Evolutionary conservation across 2,797 vertebrate genomes (phyloP).

Genomic region (Chloroceryle amazona): DNA sequence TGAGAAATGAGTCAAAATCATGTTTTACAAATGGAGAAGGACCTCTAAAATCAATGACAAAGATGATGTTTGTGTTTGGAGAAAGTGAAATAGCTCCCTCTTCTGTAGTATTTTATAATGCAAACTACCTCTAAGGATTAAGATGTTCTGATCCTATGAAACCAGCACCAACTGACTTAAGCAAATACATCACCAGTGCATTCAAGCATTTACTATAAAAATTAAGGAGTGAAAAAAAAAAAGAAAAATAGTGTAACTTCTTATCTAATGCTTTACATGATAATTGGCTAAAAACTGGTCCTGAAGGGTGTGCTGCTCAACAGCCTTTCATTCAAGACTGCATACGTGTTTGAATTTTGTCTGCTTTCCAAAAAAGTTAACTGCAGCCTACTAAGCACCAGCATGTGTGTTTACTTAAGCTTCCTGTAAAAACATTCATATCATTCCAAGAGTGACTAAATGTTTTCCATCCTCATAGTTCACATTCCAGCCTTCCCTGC

Average conservation of each 20-base stretch:
- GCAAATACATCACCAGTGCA: background rate
- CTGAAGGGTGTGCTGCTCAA: slow-evolving; percentile 78
- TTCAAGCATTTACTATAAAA: background rate
- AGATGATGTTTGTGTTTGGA: background rate
- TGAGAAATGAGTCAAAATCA: background rate
- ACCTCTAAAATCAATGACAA: background rate
- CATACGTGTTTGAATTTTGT: slow-evolving; percentile 81
- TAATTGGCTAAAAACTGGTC: background rate
- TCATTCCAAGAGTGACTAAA: slow-evolving; percentile 90
- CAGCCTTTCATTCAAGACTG: slow-evolving; percentile 74
- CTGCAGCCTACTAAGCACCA: slow-evolving; percentile 80
- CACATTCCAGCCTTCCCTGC: slow-evolving; percentile 80
- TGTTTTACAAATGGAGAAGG: background rate
- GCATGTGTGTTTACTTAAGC: slow-evolving; percentile 87
- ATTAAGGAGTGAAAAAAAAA: background rate
- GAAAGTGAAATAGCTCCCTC: slow-evolving; percentile 36
- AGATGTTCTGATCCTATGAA: background rate
- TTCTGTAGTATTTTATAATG: slow-evolving; percentile 1
- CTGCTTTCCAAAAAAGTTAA: slow-evolving; percentile 82
- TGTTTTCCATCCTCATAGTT: slow-evolving; percentile 88
- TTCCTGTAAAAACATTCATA: slow-evolving; percentile 89
- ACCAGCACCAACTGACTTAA: background rate
- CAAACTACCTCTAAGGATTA: background rate
- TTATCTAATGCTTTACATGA: background rate
- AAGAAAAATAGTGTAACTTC: background rate